Base-by-base conservation (phyloP, 2,888 invertebrate genomes). In the Ctenicera cuprea region DNA sequence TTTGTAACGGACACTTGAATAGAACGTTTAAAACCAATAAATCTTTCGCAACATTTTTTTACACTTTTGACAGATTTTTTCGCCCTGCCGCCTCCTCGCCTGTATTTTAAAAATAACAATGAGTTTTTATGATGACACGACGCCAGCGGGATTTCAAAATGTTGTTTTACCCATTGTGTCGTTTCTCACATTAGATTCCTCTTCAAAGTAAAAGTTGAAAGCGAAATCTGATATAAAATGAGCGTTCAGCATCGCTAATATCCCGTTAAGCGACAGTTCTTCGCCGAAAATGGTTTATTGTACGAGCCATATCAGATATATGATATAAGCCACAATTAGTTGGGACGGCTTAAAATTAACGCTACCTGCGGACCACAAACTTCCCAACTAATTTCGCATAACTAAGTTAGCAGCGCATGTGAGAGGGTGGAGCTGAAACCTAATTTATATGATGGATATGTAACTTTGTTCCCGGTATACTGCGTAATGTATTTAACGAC, bases 391-490 rank as follows among this genome's bases (percentile, higher is more conserved):
- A 75, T 75, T 71, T 71, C 68, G 50, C 71, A 71, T 75, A 75
- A 75, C 71, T 45, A 71, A 71, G 71, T 75, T 71, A 71, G 71
- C 52, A 30, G 71, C 57, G 43, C 66, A 75, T 75, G 68, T 63
- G 54, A 62, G 70, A 65, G 69, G 73, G 73, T 73, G 73, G 63
- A 73, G 66, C 22, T 70, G 71, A 71, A 71, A 71, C 67, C 71
- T 71, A 75, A 75, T 71, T 75, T 75, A 71, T 71, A 67, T 75
- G 71, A 71, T 75, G 74, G 71, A 75, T 75, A 75, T 74, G 66
- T 67, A 71, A 70, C 71, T 73, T 73, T 69, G 69, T 73, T 73
- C 69, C 65, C 68, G 20, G 73, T 69, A 65, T 61, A 65, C 63
- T 73, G 65, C 64, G 38, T 73, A 73, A 73, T 65, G 69, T 73